These are phyloP conservation scores for Cryptotis parvus DNA, from an alignment of 2,113 vertebrate genomes.

Conservation along the genomic window DNA sequence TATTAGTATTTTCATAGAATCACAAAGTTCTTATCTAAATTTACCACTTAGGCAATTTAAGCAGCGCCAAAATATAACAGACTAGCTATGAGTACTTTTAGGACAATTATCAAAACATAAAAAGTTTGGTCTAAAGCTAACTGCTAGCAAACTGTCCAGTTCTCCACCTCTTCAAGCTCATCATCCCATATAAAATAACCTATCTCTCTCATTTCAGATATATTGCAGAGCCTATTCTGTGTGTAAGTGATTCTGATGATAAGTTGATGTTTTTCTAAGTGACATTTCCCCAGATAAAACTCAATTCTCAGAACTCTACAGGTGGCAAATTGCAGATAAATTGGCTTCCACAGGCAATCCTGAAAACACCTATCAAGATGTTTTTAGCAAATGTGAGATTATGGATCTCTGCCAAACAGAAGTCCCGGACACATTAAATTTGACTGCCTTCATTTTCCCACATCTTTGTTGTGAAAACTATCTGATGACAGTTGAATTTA, in stretches of 20 bases:
- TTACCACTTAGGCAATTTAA: not conserved
- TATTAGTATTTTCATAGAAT: not conserved
- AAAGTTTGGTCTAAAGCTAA: not conserved
- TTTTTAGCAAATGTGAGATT: slow-evolving; percentile 42
- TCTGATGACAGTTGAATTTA: not conserved
- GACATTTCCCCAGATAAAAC: not conserved
- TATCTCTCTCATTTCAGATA: not conserved
- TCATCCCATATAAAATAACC: slow-evolving; percentile 44
- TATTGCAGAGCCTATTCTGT: not conserved
- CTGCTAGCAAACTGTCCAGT: not conserved
- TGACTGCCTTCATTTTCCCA: not conserved
- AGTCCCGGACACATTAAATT: not conserved
- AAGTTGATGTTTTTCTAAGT: not conserved
- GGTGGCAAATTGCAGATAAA: not conserved
- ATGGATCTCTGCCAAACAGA: not conserved
- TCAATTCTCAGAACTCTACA: not conserved
- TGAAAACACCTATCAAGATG: not conserved
- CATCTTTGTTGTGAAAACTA: slow-evolving; percentile 15
- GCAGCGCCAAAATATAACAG: not conserved
- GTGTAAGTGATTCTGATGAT: not conserved
- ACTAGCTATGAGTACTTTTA: not conserved
- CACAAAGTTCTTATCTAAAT: slow-evolving; percentile 32
- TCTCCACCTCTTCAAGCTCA: not conserved
- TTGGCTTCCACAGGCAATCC: slow-evolving; percentile 7
- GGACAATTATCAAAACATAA: slow-evolving; percentile 5